These are phyloP conservation scores for Dorcus hopei DNA, from an alignment of 2,888 invertebrate genomes.

Conservation along the genomic window DNA sequence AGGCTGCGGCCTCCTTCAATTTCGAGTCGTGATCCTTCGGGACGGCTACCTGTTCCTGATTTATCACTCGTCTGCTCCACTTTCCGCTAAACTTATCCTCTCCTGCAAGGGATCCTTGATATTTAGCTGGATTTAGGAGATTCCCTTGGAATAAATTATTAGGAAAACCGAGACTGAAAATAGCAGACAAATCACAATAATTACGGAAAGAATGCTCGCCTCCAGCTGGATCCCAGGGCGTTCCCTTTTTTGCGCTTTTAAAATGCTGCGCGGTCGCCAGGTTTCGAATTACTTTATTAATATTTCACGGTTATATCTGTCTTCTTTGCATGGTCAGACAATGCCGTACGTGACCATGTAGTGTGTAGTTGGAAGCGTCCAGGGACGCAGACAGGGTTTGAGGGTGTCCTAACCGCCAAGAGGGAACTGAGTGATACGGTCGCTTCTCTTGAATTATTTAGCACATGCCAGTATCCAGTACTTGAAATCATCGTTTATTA, in stretches of 20 bases:
- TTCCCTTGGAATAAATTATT: slow-evolving; percentile 46
- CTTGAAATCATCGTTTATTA: slow-evolving; percentile 28
- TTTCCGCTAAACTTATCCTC: slow-evolving; percentile 47
- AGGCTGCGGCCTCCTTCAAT: slow-evolving; percentile 44
- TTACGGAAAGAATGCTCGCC: slow-evolving; percentile 8
- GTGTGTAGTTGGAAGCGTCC: neutral
- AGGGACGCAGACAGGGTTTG: slow-evolving; percentile 22
- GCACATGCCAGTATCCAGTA: slow-evolving; percentile 31
- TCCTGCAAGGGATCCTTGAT: slow-evolving; percentile 47
- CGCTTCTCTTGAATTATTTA: slow-evolving; percentile 46
- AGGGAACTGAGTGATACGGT: slow-evolving; percentile 43
- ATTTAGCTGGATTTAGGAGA: slow-evolving; percentile 48
- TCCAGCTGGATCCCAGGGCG: slow-evolving; percentile 6
- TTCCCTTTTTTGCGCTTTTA: neutral
- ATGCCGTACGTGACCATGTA: slow-evolving; percentile 44
- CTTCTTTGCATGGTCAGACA: slow-evolving; percentile 46
- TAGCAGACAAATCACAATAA: slow-evolving; percentile 26
- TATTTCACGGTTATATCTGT: slow-evolving; percentile 42
- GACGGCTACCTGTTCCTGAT: slow-evolving; percentile 50
- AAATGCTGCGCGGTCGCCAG: neutral
- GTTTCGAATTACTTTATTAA: slow-evolving; percentile 36
- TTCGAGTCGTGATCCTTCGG: slow-evolving; percentile 45
- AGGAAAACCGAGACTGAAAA: slow-evolving; percentile 26
- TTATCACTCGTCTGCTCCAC: slow-evolving; percentile 50
- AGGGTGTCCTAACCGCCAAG: slow-evolving; percentile 32